Conservation (phyloP, 2,888 invertebrate genomes). For the Aspidiotus destructor region DNA sequence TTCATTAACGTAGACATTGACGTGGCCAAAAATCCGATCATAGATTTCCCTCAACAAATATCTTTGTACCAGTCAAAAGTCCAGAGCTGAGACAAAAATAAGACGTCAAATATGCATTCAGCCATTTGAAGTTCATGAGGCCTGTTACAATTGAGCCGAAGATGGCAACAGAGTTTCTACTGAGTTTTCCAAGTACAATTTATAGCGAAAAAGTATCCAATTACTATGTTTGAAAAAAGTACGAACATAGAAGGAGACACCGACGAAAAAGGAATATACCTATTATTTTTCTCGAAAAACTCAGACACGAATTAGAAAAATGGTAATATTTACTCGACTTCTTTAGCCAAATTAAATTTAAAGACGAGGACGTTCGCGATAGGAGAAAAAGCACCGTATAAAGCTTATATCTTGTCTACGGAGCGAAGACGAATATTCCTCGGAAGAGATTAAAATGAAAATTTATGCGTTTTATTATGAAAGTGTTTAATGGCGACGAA, state of each 20-base stretch:
- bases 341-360: neutral
- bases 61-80: too few species aligned
- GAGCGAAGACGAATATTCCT: neutral
- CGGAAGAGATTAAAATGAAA: neutral
- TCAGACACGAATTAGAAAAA: neutral
- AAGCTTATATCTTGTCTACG: neutral
- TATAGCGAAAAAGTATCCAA: too few species aligned
- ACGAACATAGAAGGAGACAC: neutral
- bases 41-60: too few species aligned
- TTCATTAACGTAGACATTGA: too few species aligned
- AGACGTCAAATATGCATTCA: too few species aligned
- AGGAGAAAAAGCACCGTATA: neutral
- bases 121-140: too few species aligned
- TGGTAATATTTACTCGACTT: neutral
- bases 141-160: too few species aligned
- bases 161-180: too few species aligned
- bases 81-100: too few species aligned
- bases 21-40: too few species aligned
- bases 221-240: neutral
- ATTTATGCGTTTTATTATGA: conserved; percentile 3
- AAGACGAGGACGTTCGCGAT: neutral
- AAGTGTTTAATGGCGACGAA: neutral
- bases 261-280: neutral
- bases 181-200: too few species aligned
- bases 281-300: too few species aligned